A percentile compares a stretch with the other conserved stretches of the same genome.
These are phyloP conservation scores for Acanthurus leucopareius DNA, from an alignment of 2,797 vertebrate genomes.

Conservation along the genomic window DNA sequence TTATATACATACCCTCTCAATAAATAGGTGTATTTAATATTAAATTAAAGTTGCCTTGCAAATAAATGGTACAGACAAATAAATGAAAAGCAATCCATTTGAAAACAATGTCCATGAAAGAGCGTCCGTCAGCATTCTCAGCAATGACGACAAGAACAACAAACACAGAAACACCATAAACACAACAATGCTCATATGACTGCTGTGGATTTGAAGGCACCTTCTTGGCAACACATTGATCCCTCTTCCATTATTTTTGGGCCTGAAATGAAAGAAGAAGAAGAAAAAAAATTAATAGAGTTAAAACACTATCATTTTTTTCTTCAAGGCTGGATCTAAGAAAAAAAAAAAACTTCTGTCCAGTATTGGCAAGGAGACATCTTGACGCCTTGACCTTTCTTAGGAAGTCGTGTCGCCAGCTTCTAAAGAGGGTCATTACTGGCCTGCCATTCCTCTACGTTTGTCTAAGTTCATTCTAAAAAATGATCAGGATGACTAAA, in stretches of 20 bases:
- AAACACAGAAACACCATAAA: slow-evolving; percentile 69
- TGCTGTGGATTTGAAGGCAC: slow-evolving; percentile 87
- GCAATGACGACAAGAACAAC: slow-evolving; percentile 57
- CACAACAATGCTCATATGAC: slow-evolving; percentile 73
- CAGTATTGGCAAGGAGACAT: slow-evolving; percentile 22
- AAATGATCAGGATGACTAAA: slow-evolving; percentile 55
- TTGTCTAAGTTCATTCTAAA: slow-evolving; percentile 40
- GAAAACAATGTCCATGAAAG: slow-evolving; percentile 45
- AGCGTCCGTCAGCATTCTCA: slow-evolving; percentile 65
- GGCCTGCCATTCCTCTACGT: slow-evolving; percentile 21
- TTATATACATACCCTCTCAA: slow-evolving; percentile 83
- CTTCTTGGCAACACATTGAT: slow-evolving; percentile 83
- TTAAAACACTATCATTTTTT: slow-evolving; percentile 8
- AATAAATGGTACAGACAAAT: slow-evolving; percentile 68
- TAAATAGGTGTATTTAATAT: slow-evolving; percentile 83
- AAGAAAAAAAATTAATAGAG: not conserved
- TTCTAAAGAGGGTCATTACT: slow-evolving; percentile 57
- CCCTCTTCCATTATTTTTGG: slow-evolving; percentile 71
- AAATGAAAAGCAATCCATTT: slow-evolving; percentile 67
- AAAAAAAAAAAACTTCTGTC: not conserved
- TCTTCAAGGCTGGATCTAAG: slow-evolving; percentile 19
- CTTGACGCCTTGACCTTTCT: slow-evolving; percentile 14
- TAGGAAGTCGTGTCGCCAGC: slow-evolving; percentile 37
- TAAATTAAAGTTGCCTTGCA: slow-evolving; percentile 79
- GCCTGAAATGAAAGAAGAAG: slow-evolving; percentile 70